Percentiles rank a stretch among this genome's conserved stretches.
These are phyloP conservation scores for Xylota sylvarum DNA, from an alignment of 2,888 invertebrate genomes.

Conservation along the genomic window DNA sequence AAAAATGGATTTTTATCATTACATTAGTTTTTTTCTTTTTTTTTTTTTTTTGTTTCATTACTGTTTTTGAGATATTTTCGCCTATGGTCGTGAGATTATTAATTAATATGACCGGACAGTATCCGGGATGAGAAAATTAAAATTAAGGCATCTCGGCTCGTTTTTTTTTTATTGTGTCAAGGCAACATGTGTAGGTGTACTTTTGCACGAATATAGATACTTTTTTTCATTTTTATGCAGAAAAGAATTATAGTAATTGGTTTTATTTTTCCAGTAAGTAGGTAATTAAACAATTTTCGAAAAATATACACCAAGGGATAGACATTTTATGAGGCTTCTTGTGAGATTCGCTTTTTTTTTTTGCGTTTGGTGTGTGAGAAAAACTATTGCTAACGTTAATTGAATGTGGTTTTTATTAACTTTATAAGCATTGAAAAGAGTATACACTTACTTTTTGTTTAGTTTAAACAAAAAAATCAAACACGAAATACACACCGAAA, in stretches of 20 bases:
- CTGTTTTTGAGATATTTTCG: constrained; percentile 7
- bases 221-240: constrained; percentile 30
- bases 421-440: constrained; percentile 18
- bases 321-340: constrained; percentile 65
- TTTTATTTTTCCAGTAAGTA: constrained; percentile 10
- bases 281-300: constrained; percentile 69
- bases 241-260: constrained; percentile 29
- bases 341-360: constrained; percentile 1
- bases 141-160: constrained; percentile 26
- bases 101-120: constrained; percentile 67
- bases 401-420: not conserved
- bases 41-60: not conserved
- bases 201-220: constrained; percentile 34
- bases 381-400: constrained; percentile 24
- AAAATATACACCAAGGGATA: constrained; percentile 50
- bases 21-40: constrained; percentile 10
- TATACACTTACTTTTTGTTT: constrained; percentile 66
- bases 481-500: constrained; percentile 66
- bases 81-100: constrained; percentile 31
- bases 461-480: constrained; percentile 37
- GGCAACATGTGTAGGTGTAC: constrained; percentile 71
- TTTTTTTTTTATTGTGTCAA: constrained; percentile 48
- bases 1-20: constrained; percentile 58
- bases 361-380: constrained; percentile 2
- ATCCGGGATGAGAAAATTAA: constrained; percentile 61